Conservation (phyloP, 2,113 vertebrate genomes). For the Lota lota region DNA sequence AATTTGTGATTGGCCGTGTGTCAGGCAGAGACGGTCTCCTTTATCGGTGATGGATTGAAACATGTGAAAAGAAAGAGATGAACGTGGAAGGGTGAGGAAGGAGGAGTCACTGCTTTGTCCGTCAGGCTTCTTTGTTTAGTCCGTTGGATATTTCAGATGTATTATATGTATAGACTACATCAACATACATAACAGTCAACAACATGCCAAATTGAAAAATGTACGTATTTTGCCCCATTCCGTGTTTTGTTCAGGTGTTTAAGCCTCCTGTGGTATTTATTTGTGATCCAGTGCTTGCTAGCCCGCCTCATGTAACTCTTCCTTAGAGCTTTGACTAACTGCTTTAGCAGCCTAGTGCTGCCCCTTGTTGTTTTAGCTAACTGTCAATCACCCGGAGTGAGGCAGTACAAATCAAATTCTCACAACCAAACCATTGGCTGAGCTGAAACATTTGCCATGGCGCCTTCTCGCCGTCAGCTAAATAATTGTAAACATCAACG, state of each 20-base stretch:
- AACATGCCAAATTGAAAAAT: no score
- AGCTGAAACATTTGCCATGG: neutral
- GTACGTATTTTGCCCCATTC: no score
- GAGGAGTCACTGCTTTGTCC: slow-evolving; percentile 12
- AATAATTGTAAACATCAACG: neutral
- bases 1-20: slow-evolving; percentile 78
- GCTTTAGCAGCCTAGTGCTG: no score
- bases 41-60: slow-evolving; percentile 62
- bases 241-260: neutral
- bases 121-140: slow-evolving; percentile 17
- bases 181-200: no score
- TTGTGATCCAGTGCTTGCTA: no score
- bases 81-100: slow-evolving; percentile 27
- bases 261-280: neutral
- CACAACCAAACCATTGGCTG: neutral
- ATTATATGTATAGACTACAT: neutral
- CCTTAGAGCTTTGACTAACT: no score
- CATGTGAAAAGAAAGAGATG: slow-evolving; percentile 37
- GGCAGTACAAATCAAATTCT: neutral
- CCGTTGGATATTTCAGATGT: slow-evolving; percentile 18
- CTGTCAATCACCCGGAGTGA: no score
- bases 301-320: no score
- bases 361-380: no score
- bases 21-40: slow-evolving; percentile 55
- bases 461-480: slow-evolving; percentile 1